Percentiles rank a stretch among this genome's conserved stretches.
These are phyloP conservation scores for Ictidomys tridecemlineatus DNA, from an alignment of 2,113 vertebrate species.

Conservation along the genomic window DNA sequence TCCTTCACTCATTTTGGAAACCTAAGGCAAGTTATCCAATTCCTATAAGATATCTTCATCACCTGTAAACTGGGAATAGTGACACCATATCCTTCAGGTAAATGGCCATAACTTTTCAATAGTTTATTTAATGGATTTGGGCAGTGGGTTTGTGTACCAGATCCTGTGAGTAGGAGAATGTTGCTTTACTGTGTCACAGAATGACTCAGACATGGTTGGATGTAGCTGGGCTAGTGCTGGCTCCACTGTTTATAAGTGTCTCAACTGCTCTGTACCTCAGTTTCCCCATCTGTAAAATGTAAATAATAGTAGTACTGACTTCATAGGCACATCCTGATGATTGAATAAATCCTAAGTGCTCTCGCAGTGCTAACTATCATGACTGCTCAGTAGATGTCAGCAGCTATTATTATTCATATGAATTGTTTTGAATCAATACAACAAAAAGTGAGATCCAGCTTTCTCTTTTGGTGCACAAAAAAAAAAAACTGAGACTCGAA, in stretches of 20 bases:
- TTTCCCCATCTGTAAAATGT: not conserved
- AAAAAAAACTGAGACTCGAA: not conserved
- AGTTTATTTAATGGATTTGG: not conserved
- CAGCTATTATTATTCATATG: not conserved
- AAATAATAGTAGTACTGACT: not conserved
- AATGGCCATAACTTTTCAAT: not conserved
- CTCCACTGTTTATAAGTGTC: not conserved
- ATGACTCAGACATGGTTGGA: not conserved
- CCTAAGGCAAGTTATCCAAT: not conserved
- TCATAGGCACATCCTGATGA: not conserved
- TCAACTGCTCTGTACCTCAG: not conserved
- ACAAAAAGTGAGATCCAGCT: not conserved
- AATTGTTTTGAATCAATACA: not conserved
- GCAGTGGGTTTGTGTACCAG: not conserved
- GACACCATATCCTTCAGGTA: not conserved
- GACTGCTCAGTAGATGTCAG: not conserved
- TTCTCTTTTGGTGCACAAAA: not conserved
- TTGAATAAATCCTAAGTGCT: not conserved
- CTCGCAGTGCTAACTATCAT: not conserved
- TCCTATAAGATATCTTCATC: not conserved
- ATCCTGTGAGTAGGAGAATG: not conserved
- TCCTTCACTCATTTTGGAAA: not conserved
- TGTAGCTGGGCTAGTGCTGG: not conserved
- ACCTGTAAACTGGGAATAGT: not conserved
- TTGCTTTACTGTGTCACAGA: not conserved